These are phyloP conservation scores for Coregonus sp. DNA, from an alignment of 2,797 vertebrate genomes.

Conservation along the genomic window DNA sequence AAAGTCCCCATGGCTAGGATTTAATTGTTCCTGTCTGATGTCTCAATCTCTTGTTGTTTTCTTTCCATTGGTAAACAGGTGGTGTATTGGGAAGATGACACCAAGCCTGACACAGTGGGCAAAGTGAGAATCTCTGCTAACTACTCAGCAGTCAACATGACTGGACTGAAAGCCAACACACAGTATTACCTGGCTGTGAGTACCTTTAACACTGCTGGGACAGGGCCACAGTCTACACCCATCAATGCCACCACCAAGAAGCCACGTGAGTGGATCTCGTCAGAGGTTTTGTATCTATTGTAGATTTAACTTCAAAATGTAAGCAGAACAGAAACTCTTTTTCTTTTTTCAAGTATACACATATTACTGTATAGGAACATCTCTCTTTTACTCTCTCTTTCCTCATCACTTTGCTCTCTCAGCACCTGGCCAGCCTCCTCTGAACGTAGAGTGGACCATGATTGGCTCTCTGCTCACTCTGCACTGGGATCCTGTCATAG, in stretches of 20 bases:
- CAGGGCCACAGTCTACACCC: conserved; percentile 85
- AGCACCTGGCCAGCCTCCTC: conserved; percentile 90
- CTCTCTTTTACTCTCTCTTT: background rate
- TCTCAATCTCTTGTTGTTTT: background rate
- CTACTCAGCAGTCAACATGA: conserved; percentile 84
- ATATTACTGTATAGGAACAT: background rate
- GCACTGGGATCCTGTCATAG: conserved; percentile 92
- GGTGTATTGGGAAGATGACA: conserved; percentile 90
- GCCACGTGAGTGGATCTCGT: conserved; percentile 79
- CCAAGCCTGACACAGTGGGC: conserved; percentile 86
- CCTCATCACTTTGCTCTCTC: conserved; percentile 22
- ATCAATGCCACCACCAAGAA: conserved; percentile 93
- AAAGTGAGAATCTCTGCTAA: conserved; percentile 87
- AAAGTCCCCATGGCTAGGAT: conserved; percentile 7
- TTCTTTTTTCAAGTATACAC: background rate
- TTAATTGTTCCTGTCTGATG: background rate
- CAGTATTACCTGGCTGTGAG: conserved; percentile 86
- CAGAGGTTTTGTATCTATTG: background rate
- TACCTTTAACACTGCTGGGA: conserved; percentile 90
- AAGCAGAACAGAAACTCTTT: background rate
- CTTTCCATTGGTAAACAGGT: conserved; percentile 71
- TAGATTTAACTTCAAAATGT: background rate
- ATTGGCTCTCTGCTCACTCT: conserved; percentile 87
- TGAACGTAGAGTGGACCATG: conserved; percentile 91
- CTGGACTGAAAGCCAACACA: conserved; percentile 83